A percentile compares a stretch with the other conserved stretches of the same genome.
These are phyloP conservation scores for Sarcophaga caerulescens DNA, from an alignment of 2,888 invertebrate species.

Conservation along the genomic window DNA sequence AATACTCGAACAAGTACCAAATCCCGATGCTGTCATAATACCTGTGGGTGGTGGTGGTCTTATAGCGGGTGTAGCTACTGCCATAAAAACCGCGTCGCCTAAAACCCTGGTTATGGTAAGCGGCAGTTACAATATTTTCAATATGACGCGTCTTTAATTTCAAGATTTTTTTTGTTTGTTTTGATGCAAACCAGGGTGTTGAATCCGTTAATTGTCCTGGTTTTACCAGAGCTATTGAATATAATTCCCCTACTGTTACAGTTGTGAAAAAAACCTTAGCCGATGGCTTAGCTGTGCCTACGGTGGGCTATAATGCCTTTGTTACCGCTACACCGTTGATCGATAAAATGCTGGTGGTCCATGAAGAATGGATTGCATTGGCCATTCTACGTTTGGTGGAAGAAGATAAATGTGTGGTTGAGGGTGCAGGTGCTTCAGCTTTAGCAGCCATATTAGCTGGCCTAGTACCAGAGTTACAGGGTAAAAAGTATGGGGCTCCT, in stretches of 20 bases:
- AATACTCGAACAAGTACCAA: conserved; percentile 93
- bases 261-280: conserved; percentile 89
- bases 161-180: not conserved
- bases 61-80: conserved; percentile 94
- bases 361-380: conserved; percentile 91
- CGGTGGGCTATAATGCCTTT: conserved; percentile 93
- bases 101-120: conserved; percentile 92
- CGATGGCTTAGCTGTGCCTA: conserved; percentile 94
- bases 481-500: conserved; percentile 85
- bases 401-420: conserved; percentile 94
- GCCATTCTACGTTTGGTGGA: conserved; percentile 90
- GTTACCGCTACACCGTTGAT: conserved; percentile 87
- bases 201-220: conserved; percentile 96
- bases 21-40: conserved; percentile 93
- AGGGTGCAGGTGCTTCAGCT: conserved; percentile 94
- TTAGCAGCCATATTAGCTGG: conserved; percentile 93
- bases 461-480: conserved; percentile 88
- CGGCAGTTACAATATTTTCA: conserved; percentile 67
- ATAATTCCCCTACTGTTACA: conserved; percentile 86
- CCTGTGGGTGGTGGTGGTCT: conserved; percentile 96
- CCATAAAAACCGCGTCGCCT: conserved; percentile 93
- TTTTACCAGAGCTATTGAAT: conserved; percentile 88
- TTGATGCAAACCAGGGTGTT: conserved; percentile 85
- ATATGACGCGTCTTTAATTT: not conserved
- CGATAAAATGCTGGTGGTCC: conserved; percentile 91